Conservation (phyloP, 2,888 invertebrate genomes). For the Corbicula japonica region DNA sequence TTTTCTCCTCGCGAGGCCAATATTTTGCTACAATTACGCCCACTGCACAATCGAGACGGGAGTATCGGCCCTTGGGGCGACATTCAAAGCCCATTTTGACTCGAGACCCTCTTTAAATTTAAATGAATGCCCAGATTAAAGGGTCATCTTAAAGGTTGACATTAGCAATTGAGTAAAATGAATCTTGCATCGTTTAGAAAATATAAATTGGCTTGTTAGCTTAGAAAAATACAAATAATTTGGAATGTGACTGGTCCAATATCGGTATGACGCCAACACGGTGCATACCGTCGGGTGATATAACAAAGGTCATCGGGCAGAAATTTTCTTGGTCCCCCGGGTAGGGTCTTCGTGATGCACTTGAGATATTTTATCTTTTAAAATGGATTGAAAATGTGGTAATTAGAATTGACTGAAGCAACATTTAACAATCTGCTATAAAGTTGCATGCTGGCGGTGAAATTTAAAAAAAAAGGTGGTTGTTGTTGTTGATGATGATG, state of each 20-base stretch:
- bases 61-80: conserved; percentile 53
- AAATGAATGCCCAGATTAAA: conserved; percentile 68
- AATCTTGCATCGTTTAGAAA: conserved; percentile 61
- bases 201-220: conserved; percentile 71
- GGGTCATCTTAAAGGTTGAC: conserved; percentile 65
- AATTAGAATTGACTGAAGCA: no score
- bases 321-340: no score
- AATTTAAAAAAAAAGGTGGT: no score
- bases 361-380: no score
- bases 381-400: no score
- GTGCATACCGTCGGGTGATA: conserved; percentile 23
- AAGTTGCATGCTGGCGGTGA: no score
- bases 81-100: conserved; percentile 55
- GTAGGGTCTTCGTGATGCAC: no score
- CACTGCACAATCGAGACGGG: conserved; percentile 61
- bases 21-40: conserved; percentile 69
- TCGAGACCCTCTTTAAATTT: conserved; percentile 63
- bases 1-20: conserved; percentile 62
- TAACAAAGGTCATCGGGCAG: conserved; percentile 24
- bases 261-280: conserved; percentile 24
- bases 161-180: conserved; percentile 66
- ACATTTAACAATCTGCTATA: no score
- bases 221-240: conserved; percentile 56
- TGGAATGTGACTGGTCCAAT: conserved; percentile 41
- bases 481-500: no score